Percentiles rank a stretch among this genome's conserved stretches.
phyloP scores from a whole-genome alignment of 2,797 vertebrate genomes.

The Pangasius mekongensis region DNA sequence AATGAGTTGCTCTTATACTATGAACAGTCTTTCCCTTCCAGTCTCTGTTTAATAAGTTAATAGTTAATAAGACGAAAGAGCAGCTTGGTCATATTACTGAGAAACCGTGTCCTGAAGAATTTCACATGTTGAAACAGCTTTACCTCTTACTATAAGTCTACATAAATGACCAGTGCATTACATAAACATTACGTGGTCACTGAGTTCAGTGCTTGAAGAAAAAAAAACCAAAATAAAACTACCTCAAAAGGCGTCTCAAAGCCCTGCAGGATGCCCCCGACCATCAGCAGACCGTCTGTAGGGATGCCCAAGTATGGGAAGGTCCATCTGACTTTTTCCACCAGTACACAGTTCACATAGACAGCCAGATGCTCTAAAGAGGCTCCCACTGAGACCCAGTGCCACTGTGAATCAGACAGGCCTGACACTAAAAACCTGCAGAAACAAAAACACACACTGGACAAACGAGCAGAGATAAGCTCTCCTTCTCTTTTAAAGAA shows the following conservation, averaged over 20 bases:
- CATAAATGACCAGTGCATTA: neutral
- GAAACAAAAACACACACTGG: constrained; percentile 1
- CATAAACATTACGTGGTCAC: neutral
- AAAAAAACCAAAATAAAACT: neutral
- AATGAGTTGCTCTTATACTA: neutral
- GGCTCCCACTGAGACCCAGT: constrained; percentile 75
- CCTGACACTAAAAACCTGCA: constrained; percentile 74
- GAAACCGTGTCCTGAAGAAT: neutral
- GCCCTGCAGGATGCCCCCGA: constrained; percentile 77
- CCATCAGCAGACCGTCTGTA: constrained; percentile 76
- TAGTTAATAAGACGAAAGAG: neutral
- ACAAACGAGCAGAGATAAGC: neutral
- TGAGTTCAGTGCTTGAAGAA: neutral
- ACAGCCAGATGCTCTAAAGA: constrained; percentile 74
- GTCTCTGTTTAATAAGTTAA: neutral
- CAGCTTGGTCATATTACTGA: no score
- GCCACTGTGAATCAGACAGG: constrained; percentile 77
- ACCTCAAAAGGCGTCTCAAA: constrained; percentile 83
- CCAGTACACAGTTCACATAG: constrained; percentile 79
- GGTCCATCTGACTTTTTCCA: constrained; percentile 80
- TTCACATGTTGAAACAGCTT: neutral
- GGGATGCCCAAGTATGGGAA: constrained; percentile 75
- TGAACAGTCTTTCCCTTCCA: neutral
- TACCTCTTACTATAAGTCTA: neutral
- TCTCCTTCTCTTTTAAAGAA: neutral